Conservation (phyloP, 2,888 invertebrate species). For the Drosophila fulvimacula region DNA sequence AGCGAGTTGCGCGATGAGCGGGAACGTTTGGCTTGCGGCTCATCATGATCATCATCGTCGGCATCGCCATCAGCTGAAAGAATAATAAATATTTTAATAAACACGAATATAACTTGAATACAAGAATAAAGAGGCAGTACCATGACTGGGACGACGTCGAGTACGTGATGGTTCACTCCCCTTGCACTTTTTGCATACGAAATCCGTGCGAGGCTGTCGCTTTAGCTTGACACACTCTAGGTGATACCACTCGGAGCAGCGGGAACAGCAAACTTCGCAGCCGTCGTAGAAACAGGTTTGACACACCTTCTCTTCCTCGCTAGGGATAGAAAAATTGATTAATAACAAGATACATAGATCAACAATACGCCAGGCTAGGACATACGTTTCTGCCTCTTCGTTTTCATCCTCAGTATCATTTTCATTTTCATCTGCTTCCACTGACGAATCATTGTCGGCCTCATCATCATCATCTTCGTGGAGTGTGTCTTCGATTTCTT, state of each 20-base stretch:
- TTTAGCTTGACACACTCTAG: conserved; percentile 89
- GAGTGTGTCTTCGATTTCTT: conserved; percentile 82
- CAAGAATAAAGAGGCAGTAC: conserved; percentile 5
- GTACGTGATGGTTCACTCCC: conserved; percentile 62
- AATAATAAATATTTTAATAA: background rate
- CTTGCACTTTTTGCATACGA: conserved; percentile 87
- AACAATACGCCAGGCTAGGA: background rate
- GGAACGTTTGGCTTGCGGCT: conserved; percentile 74
- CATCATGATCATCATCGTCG: conserved; percentile 68
- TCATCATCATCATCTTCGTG: conserved; percentile 68
- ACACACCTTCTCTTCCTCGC: conserved; percentile 78
- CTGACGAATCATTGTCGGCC: conserved; percentile 73
- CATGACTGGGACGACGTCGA: conserved; percentile 58
- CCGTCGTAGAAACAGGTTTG: conserved; percentile 81
- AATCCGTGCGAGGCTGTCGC: conserved; percentile 87
- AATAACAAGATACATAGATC: background rate
- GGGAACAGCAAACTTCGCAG: conserved; percentile 76
- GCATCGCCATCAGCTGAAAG: conserved; percentile 53
- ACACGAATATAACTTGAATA: background rate
- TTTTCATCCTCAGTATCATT: conserved; percentile 17
- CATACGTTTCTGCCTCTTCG: conserved; percentile 56
- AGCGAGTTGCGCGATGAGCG: conserved; percentile 71
- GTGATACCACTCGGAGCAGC: conserved; percentile 87
- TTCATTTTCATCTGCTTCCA: conserved; percentile 18
- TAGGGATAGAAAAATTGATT: conserved; percentile 13